phyloP scores from a whole-genome alignment of 2,113 vertebrate species.

The Corythaeola cristata region DNA sequence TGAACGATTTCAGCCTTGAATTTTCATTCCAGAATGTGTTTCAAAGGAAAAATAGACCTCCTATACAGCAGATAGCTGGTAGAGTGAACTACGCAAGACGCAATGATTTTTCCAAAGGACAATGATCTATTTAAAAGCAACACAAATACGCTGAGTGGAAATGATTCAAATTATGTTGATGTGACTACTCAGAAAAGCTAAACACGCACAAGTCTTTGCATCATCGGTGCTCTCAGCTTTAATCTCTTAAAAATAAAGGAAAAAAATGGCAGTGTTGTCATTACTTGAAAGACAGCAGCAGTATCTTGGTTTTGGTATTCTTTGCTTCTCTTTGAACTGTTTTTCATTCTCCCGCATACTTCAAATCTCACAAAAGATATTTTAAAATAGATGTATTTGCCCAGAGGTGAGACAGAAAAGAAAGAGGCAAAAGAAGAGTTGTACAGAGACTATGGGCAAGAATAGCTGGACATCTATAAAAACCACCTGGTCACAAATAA shows the following conservation, averaged over 20 bases:
- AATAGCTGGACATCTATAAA: not conserved
- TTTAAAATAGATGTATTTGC: not conserved
- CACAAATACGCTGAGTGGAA: not conserved
- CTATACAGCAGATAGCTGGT: not conserved
- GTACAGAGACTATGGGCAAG: not conserved
- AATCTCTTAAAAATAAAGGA: not conserved
- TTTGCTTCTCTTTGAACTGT: slow-evolving; percentile 11
- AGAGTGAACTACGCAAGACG: not conserved
- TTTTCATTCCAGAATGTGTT: not conserved
- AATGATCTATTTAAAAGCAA: not conserved
- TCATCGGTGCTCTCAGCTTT: slow-evolving; percentile 1
- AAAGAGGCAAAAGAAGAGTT: not conserved
- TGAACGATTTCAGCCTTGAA: slow-evolving; percentile 15
- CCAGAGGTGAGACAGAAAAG: not conserved
- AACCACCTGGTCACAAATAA: not conserved
- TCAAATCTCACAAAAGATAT: not conserved
- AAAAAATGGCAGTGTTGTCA: not conserved
- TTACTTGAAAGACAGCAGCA: not conserved
- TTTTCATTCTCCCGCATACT: not conserved
- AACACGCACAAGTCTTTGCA: not conserved
- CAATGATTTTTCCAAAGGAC: not conserved
- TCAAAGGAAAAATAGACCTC: not conserved
- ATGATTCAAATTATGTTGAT: not conserved
- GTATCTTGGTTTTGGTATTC: not conserved
- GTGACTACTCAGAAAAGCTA: slow-evolving; percentile 3